These are phyloP conservation scores for Galagoides demidoff DNA, from an alignment of 2,797 vertebrate species.

Conservation along the genomic window DNA sequence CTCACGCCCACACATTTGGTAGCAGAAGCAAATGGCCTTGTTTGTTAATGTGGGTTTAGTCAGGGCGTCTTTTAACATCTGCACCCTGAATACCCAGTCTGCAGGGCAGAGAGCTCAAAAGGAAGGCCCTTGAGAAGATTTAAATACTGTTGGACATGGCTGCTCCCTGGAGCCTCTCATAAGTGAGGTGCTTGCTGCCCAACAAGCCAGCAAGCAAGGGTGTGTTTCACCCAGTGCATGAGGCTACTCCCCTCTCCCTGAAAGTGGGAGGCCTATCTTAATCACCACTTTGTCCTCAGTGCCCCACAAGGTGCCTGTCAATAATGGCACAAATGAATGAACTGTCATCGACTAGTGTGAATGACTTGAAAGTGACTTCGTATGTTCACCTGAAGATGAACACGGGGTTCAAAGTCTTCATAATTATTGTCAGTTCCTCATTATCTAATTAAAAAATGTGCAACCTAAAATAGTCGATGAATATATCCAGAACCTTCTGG, in stretches of 20 bases:
- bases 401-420: background rate
- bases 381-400: background rate
- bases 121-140: background rate
- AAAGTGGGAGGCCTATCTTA: background rate
- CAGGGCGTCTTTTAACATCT: background rate
- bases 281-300: background rate
- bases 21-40: background rate
- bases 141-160: too few species aligned
- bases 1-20: background rate
- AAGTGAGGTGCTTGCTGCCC: too few species aligned
- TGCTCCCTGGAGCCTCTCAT: fast-evolving
- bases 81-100: background rate
- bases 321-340: background rate
- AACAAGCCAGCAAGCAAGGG: fast-evolving
- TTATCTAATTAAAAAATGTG: background rate
- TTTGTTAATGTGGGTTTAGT: background rate
- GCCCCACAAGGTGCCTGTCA: background rate
- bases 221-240: too few species aligned
- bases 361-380: background rate
- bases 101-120: background rate
- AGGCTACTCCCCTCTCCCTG: background rate
- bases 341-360: background rate
- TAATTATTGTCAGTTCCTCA: background rate
- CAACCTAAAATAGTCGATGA: too few species aligned
- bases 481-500: background rate